Conservation (phyloP, 2,797 vertebrate genomes). For the Xiphophorus birchmanni region DNA sequence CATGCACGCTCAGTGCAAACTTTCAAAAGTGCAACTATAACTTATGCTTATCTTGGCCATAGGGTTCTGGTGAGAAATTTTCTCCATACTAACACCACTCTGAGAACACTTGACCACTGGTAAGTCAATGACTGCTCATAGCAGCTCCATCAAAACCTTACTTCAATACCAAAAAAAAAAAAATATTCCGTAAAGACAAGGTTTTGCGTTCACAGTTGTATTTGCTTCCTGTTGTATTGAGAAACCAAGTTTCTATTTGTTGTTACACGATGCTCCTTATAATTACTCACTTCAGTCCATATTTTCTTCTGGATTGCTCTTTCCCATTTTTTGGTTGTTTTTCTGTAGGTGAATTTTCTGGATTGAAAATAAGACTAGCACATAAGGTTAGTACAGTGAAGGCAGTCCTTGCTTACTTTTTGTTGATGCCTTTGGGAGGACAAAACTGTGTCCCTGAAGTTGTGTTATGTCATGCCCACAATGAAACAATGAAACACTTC, state of each 20-base stretch:
- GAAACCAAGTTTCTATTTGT: neutral
- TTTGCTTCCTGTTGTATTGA: neutral
- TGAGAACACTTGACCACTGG: neutral
- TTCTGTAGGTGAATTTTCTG: neutral
- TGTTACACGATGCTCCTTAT: neutral
- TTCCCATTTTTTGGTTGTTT: neutral
- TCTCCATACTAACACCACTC: neutral
- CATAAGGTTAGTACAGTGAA: conserved; percentile 2
- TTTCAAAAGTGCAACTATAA: no score
- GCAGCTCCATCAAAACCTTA: neutral
- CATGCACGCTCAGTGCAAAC: no score
- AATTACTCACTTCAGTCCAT: neutral
- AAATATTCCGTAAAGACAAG: neutral
- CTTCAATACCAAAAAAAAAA: neutral
- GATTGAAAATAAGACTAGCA: neutral
- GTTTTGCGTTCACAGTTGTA: neutral
- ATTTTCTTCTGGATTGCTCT: neutral
- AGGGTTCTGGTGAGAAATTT: neutral
- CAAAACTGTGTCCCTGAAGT: neutral
- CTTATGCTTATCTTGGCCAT: neutral
- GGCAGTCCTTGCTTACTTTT: conserved; percentile 17
- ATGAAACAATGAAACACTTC: conserved; percentile 6
- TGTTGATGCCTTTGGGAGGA: conserved; percentile 20
- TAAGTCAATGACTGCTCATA: neutral
- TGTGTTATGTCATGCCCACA: conserved; percentile 12